A percentile compares a stretch with the other conserved stretches of the same genome.
Conservation (phyloP, 2,888 invertebrate species). For the Lasioglossum malachurum region DNA sequence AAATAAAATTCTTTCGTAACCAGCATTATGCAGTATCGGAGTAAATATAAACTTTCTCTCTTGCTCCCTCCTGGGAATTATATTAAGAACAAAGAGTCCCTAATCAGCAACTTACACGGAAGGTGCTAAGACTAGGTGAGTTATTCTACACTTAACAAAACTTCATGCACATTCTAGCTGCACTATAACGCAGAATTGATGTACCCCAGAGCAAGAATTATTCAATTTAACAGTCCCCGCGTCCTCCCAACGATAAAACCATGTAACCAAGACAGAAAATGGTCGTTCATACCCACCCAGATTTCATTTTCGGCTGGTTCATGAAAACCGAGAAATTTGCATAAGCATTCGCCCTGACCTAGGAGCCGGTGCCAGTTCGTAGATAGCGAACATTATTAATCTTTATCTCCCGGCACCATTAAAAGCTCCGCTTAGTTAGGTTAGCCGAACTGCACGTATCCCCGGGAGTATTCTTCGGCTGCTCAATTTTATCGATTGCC, state of each 20-base stretch:
- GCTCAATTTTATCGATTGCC: slow-evolving; percentile 47
- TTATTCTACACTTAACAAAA: not conserved
- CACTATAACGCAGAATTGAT: not conserved
- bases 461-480: slow-evolving; percentile 18
- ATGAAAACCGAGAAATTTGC: not conserved
- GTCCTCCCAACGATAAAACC: not conserved
- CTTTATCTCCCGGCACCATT: slow-evolving; percentile 5
- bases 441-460: slow-evolving; percentile 23
- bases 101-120: not conserved
- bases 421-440: not conserved
- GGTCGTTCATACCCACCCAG: not conserved
- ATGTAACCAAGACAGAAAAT: not conserved
- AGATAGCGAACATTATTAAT: slow-evolving; percentile 8
- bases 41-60: not conserved
- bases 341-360: not conserved
- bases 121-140: not conserved
- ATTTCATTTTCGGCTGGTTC: not conserved
- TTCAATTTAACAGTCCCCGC: not conserved
- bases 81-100: not conserved
- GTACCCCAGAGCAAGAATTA: not conserved
- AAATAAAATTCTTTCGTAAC: not conserved
- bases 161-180: not conserved
- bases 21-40: not conserved
- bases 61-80: not conserved
- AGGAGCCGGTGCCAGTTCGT: not conserved